These are phyloP conservation scores for Hylyphantes graminicola DNA, from an alignment of 1,140 invertebrate genomes.

Conservation along the genomic window DNA sequence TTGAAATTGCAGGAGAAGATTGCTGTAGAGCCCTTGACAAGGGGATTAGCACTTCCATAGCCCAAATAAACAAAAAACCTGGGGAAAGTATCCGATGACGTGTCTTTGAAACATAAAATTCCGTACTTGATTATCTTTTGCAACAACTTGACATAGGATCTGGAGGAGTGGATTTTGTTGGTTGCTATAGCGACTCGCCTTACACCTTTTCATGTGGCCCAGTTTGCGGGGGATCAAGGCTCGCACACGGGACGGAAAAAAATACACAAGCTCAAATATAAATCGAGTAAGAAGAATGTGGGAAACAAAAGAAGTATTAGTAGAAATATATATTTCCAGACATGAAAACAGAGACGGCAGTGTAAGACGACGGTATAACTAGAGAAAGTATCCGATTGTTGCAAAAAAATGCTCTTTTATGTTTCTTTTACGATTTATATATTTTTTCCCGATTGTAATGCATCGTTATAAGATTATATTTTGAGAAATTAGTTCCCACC, in stretches of 20 bases:
- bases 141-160: slow-evolving; percentile 51
- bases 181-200: slow-evolving; percentile 46
- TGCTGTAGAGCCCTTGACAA: slow-evolving; percentile 37
- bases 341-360: slow-evolving; percentile 17
- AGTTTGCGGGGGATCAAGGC: slow-evolving; percentile 47
- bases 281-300: slow-evolving; percentile 13
- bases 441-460: too few species aligned
- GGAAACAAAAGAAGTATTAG: slow-evolving; percentile 21
- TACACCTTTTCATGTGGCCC: slow-evolving; percentile 48
- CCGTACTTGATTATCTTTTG: slow-evolving; percentile 54
- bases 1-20: slow-evolving; percentile 45
- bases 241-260: slow-evolving; percentile 13
- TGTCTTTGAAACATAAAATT: slow-evolving; percentile 40
- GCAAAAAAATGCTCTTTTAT: too few species aligned
- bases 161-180: slow-evolving; percentile 43
- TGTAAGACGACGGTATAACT: slow-evolving; percentile 5
- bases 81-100: slow-evolving; percentile 30
- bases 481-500: too few species aligned
- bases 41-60: slow-evolving; percentile 37
- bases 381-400: too few species aligned
- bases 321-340: neutral
- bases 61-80: slow-evolving; percentile 45
- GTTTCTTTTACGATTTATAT: too few species aligned
- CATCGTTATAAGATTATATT: too few species aligned
- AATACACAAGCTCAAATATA: slow-evolving; percentile 24